Evolutionary conservation across 2,113 vertebrate species (phyloP), one percentile per base, ranked within the genome.

Genomic region (Coreoperca whiteheadi): DNA sequence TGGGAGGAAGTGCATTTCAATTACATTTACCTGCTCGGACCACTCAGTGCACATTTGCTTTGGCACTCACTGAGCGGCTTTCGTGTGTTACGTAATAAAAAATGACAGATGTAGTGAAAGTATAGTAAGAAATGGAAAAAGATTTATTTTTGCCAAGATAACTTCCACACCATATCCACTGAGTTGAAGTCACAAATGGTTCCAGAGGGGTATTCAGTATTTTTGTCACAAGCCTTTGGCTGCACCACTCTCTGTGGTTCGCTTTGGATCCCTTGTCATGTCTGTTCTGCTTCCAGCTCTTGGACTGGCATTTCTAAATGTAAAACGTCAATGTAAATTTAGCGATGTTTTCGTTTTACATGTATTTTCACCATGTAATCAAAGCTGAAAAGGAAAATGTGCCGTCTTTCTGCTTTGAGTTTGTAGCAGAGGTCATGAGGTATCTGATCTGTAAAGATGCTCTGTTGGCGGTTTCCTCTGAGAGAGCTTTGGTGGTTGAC

Each of bases 191-290:
- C 54, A 48, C 77, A 75, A 69, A 77, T 18, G 21, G 46, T 79
- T 92, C 83, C 72, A 88, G 66, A 68, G 72, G 83, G 59, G 21
- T 59, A n/a, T 85, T 82, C 9, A 53, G 70, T 79, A 82, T 81
- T 88, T 90, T 79, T 76, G 79, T 87, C 83, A 64, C 74, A 75
- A 83, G 77, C 59, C 82, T 76, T 84, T 84, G 89, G 77, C 85
- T 54, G 77, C 76, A 66, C 46, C 11, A 6, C 37, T 79, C 76
- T 18, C 65, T 77, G 78, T 23, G 74, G 82, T 81, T 87, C 53
- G 53, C n/a, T 48, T 68, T 91, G 77, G 88, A 86, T 79, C 46
- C 41, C 5, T 79, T 54, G 59, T 46, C 61, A 73, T 69, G 72
- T 85, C 79, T 84, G 74, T 77, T 85, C 78, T 85, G 57, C 59